Evolutionary conservation across 1,140 invertebrate species (phyloP).

Genomic region (Sitophilus oryzae): DNA sequence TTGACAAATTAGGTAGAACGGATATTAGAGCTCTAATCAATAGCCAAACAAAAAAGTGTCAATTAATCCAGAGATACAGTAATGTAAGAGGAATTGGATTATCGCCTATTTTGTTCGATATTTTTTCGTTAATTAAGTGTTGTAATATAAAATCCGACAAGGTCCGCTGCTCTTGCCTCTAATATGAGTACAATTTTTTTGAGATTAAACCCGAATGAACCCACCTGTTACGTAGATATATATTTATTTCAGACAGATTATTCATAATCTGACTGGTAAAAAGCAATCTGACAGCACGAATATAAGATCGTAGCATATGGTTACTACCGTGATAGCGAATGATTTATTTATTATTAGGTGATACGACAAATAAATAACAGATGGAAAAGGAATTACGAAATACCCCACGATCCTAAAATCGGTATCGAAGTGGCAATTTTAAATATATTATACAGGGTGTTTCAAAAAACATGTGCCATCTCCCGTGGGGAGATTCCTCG

Average conservation of each 20-base stretch:
- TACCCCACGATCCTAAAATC: too few relatives aligned
- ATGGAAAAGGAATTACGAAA: too few relatives aligned
- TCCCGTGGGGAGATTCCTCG: too few relatives aligned
- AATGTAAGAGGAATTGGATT: slow-evolving; percentile 23
- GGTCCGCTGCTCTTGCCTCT: slow-evolving; percentile 25
- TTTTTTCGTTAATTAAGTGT: slow-evolving; percentile 30
- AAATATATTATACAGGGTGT: too few relatives aligned
- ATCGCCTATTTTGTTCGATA: slow-evolving; percentile 27
- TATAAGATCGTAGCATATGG: slow-evolving; percentile 31
- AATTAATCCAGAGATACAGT: slow-evolving; percentile 22
- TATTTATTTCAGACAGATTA: slow-evolving; percentile 30
- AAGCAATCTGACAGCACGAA: slow-evolving; percentile 27
- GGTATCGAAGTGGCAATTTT: too few relatives aligned
- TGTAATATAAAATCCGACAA: slow-evolving; percentile 29
- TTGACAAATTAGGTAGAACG: slow-evolving; percentile 11
- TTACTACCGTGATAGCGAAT: slow-evolving; percentile 27
- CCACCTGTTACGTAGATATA: slow-evolving; percentile 31
- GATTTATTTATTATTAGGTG: slow-evolving; percentile 25
- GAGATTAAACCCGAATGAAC: slow-evolving; percentile 32
- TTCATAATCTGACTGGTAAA: slow-evolving; percentile 31
- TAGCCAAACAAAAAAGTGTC: slow-evolving; percentile 24
- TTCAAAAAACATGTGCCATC: too few relatives aligned
- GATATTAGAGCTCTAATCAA: slow-evolving; percentile 14
- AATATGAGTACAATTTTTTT: slow-evolving; percentile 25
- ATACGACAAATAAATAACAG: too few relatives aligned